A percentile compares a stretch with the other conserved stretches of the same genome.
Conservation (phyloP, 2,888 invertebrate genomes). For the Lutraria lutraria region DNA sequence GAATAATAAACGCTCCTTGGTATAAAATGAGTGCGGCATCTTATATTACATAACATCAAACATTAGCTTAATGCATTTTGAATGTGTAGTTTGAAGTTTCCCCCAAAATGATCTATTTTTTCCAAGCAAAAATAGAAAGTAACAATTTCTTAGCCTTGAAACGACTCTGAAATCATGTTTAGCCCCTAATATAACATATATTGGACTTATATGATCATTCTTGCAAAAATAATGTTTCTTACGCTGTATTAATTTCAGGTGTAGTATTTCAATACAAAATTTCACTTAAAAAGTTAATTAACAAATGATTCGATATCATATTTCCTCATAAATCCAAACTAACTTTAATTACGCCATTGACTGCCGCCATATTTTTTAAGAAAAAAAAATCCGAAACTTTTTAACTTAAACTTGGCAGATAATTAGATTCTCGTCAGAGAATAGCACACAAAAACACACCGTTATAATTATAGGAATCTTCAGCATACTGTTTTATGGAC, state of each 20-base stretch:
- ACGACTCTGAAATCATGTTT: no score
- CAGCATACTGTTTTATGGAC: neutral
- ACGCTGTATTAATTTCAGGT: conserved; percentile 6
- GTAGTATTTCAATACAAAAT: neutral
- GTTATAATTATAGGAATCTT: neutral
- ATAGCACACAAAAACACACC: neutral
- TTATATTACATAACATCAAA: no score
- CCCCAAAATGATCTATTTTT: no score
- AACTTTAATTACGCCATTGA: neutral
- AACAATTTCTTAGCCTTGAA: no score
- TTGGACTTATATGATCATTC: neutral
- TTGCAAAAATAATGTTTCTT: neutral
- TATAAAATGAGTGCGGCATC: no score
- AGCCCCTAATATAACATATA: neutral
- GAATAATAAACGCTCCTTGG: no score
- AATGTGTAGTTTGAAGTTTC: no score
- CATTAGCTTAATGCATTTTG: no score
- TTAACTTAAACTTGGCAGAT: neutral
- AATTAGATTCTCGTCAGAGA: neutral
- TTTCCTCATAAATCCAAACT: neutral
- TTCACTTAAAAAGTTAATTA: neutral
- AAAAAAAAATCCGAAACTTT: neutral
- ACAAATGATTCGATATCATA: neutral
- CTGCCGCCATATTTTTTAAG: neutral
- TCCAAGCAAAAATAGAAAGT: no score